phyloP scores from a whole-genome alignment of 2,113 vertebrate genomes.

The Geothlypis trichas region DNA sequence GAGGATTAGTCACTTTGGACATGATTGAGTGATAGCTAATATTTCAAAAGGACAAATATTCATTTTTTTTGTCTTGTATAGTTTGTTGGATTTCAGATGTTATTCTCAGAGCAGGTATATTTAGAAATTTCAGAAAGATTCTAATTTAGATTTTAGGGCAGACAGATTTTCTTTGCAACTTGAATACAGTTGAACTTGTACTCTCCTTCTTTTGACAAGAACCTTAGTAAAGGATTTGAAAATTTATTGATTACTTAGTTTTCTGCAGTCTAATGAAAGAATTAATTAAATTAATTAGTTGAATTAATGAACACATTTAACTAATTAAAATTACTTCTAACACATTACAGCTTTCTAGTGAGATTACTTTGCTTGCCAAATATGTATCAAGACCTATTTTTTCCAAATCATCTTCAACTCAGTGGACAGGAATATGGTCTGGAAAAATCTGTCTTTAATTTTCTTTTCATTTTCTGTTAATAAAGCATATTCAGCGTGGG shows the following conservation, averaged over 20 bases:
- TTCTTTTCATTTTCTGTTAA: background rate
- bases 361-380: background rate
- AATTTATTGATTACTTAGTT: background rate
- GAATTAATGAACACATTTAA: background rate
- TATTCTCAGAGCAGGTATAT: background rate
- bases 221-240: background rate
- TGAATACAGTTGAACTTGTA: background rate
- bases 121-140: background rate
- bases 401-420: background rate
- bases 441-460: background rate
- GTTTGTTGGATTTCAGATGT: background rate
- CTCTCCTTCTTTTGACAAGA: background rate
- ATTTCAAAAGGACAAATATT: background rate
- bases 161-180: background rate
- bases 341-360: background rate
- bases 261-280: background rate
- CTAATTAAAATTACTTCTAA: constrained; percentile 5
- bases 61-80: background rate
- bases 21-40: background rate
- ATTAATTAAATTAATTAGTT: constrained; percentile 19
- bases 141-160: background rate
- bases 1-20: background rate
- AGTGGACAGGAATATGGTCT: background rate
- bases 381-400: background rate
- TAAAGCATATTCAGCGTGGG: background rate